Evolutionary conservation across 35 echinoderm and acorn worm genomes (phyloP), one percentile per base, ranked within the genome.

Genomic region (Holothuria glaberrima): DNA sequence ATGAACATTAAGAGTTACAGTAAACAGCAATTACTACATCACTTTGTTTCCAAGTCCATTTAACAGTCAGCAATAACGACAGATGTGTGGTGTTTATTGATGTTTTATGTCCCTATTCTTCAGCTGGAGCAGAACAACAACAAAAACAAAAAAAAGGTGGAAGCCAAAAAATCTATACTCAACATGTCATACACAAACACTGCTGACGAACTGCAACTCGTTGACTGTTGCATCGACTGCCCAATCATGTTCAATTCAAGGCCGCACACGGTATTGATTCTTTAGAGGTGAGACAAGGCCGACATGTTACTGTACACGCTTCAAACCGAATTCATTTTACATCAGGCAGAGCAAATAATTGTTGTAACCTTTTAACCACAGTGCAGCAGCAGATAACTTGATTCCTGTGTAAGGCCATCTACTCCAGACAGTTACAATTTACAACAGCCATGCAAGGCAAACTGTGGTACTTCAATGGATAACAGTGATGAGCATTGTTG

Each of bases 81-180:
- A 75, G 71, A 75, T 75, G 71, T 75, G 71, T 75, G 34, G 71
- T 41, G 44, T 75, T 75, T 75, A 75, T 75, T 75, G 71, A 75
- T 75, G 71, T 75, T 44, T 38, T 41, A 41, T 38, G 29, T 38
- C 22, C 21, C 44, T 75, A 75, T 75, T n/a, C 66, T 69, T 30
- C 25, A 69, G 66, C 25, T 69, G 66, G 25, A 33, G 31, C 66
- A 69, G 66, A 69, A 33, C 31, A 33, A 27, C 31, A 33, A 30
- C 22, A 73, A 73, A 34, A 33, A 73, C 5, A 75, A 75, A 75
- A 75, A 75, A 34, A 45, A 75, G 71, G 18, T 32, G 71, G 25
- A 33, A n/a, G 71, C 31, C 2, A 45, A 75, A 75, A 75, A 75
- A 75, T 75, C 71, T 75, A 75, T 75, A 75, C 31, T n/a, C 32